These are phyloP conservation scores for Pseudorhombus dupliciocellatus DNA, from an alignment of 2,113 vertebrate species.

Conservation along the genomic window DNA sequence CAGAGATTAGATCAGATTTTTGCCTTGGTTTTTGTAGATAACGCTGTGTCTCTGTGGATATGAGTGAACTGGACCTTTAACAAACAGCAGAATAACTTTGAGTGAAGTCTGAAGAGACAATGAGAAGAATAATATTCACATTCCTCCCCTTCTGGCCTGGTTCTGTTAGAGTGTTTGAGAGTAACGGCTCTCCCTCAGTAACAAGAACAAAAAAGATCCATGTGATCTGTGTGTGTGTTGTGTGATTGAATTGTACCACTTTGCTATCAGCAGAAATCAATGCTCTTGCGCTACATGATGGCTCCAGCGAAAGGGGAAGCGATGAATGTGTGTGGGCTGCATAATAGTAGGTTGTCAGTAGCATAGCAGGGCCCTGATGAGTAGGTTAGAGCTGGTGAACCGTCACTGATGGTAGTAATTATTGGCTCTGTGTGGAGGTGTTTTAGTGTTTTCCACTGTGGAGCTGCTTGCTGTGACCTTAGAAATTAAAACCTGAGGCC, in stretches of 20 bases:
- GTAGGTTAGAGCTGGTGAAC: conserved; percentile 52
- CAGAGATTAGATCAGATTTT: background rate
- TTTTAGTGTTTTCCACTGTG: conserved; percentile 33
- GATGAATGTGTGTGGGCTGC: conserved; percentile 39
- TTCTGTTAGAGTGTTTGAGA: background rate
- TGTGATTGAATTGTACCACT: conserved; percentile 62
- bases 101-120: too few species aligned
- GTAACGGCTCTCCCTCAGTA: conserved; percentile 16
- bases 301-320: conserved; percentile 44
- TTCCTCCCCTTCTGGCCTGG: background rate
- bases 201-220: conserved; percentile 8
- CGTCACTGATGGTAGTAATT: conserved; percentile 70
- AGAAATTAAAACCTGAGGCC: conserved; percentile 19
- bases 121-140: too few species aligned
- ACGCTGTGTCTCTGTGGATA: background rate
- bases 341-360: conserved; percentile 70
- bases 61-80: background rate
- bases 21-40: background rate
- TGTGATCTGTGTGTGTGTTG: conserved; percentile 40
- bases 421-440: conserved; percentile 33
- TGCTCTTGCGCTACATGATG: conserved; percentile 54
- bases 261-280: conserved; percentile 71
- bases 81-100: background rate
- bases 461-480: conserved; percentile 7
- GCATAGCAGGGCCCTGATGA: conserved; percentile 52